Base-by-base conservation (phyloP, 2,113 vertebrate genomes). In the Struthio camelus region DNA sequence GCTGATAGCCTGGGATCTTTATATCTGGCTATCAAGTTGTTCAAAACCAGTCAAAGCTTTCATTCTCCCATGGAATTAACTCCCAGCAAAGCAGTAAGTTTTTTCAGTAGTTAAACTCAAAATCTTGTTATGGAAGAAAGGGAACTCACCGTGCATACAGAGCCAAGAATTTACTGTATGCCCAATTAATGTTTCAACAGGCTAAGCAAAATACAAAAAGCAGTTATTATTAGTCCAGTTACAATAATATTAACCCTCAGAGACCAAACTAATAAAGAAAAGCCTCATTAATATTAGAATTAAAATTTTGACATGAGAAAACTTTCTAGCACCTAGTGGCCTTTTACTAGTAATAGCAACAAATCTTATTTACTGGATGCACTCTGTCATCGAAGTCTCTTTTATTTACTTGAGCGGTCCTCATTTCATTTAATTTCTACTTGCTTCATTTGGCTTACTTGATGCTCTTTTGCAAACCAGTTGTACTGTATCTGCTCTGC, bases 401-500 rank as follows among this genome's bases (percentile, higher is more conserved):
- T 67, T 79, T 72, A 38, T 51, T 56, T 13, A 30, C 25, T 62
- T 72, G 15, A 13, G 8, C 34, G 1, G 23, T 46, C 34, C 32
- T n/a, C 14, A 13, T n/a, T 36, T 72, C 16, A 24, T n/a, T 53
- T 72, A 72, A 24, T 34, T 82, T 67, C 38, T 51, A 4, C 14
- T 56, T 36, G 6, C n/a, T 90, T 66, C 9, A 11, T 79, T 81
- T 58, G 3, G 5, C 38, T 64, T 85, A 28, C 53, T 36, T 30
- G 34, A 22, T 28, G 11, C 2, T 20, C 6, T 38, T 51, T 34
- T 5, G 1, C 42, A 86, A 20, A 10, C 3, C 1, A 1, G 2
- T 77, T 44, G 16, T 34, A 15, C 24, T 4, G 0, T 19, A 46
- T 28, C 42, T 71, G 36, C 32, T 71, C 24, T 67, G 34, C 25